These are phyloP conservation scores for Drosophila neonasuta DNA, from an alignment of 2,888 invertebrate species.

Conservation along the genomic window DNA sequence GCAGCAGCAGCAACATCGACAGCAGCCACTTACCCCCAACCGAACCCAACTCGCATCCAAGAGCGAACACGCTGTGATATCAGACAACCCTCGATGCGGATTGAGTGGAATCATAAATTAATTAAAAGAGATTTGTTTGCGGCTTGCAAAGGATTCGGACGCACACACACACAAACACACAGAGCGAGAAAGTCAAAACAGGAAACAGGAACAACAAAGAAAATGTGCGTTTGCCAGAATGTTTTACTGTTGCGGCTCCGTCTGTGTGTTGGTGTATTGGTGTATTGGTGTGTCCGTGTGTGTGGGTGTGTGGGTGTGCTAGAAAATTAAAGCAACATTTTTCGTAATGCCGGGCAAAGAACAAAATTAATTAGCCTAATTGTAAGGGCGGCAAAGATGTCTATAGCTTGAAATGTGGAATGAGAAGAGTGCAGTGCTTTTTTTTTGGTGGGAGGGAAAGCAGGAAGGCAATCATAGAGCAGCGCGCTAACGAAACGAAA, in stretches of 20 bases:
- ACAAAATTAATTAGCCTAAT: conserved; percentile 79
- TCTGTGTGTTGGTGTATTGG: conserved; percentile 14
- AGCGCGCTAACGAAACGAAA: conserved; percentile 48
- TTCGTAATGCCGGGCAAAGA: conserved; percentile 73
- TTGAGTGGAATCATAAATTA: conserved; percentile 81
- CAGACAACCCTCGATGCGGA: conserved; percentile 73
- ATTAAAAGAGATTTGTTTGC: conserved; percentile 81
- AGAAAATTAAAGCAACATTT: conserved; percentile 77
- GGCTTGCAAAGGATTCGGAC: conserved; percentile 79
- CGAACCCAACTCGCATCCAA: background rate
- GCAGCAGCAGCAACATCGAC: conserved; percentile 42
- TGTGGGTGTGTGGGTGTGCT: conserved; percentile 43
- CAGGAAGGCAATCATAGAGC: conserved; percentile 39
- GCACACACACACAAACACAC: conserved; percentile 29
- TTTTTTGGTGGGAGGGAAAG: background rate
- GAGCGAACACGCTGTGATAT: conserved; percentile 38
- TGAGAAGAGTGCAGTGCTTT: conserved; percentile 7
- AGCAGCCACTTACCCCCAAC: conserved; percentile 35
- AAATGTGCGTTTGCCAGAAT: conserved; percentile 65
- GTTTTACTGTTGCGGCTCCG: conserved; percentile 11
- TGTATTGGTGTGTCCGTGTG: conserved; percentile 7
- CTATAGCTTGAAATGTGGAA: conserved; percentile 6
- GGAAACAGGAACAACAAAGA: conserved; percentile 64
- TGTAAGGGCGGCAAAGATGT: conserved; percentile 64
- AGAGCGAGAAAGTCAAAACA: conserved; percentile 38